Conservation (phyloP, 2,888 invertebrate species). For the Empis livida region DNA sequence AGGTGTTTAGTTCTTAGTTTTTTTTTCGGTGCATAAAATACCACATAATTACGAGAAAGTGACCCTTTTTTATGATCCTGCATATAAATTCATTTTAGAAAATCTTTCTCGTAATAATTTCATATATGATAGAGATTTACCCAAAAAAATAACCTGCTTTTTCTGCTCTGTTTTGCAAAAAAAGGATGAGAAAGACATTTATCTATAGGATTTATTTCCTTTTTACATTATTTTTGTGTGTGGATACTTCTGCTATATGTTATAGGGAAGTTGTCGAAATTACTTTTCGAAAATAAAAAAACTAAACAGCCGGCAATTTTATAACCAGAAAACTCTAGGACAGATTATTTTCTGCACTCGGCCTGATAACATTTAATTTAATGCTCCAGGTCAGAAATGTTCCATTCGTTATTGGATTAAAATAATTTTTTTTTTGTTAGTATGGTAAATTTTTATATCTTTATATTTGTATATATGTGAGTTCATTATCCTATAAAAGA, state of each 20-base stretch:
- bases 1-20: too few relatives aligned
- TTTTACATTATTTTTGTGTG: not conserved
- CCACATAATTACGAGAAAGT: too few relatives aligned
- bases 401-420: conserved; percentile 39
- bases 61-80: too few relatives aligned
- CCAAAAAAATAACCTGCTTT: not conserved
- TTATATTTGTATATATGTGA: too few relatives aligned
- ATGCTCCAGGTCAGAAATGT: conserved; percentile 39
- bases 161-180: not conserved
- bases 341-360: conserved; percentile 36
- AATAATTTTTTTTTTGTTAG: conserved; percentile 4
- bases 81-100: too few relatives aligned
- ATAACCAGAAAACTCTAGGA: not conserved
- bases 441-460: too few relatives aligned
- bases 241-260: not conserved
- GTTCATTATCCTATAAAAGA: too few relatives aligned
- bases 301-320: too few relatives aligned
- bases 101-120: too few relatives aligned
- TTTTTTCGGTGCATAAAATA: too few relatives aligned
- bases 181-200: not conserved
- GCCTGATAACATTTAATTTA: conserved; percentile 38
- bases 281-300: not conserved
- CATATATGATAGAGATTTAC: not conserved
- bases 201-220: not conserved
- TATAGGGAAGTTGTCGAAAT: not conserved